phyloP scores from a whole-genome alignment of 2,113 vertebrate genomes.

The Ramphastos sulfuratus region DNA sequence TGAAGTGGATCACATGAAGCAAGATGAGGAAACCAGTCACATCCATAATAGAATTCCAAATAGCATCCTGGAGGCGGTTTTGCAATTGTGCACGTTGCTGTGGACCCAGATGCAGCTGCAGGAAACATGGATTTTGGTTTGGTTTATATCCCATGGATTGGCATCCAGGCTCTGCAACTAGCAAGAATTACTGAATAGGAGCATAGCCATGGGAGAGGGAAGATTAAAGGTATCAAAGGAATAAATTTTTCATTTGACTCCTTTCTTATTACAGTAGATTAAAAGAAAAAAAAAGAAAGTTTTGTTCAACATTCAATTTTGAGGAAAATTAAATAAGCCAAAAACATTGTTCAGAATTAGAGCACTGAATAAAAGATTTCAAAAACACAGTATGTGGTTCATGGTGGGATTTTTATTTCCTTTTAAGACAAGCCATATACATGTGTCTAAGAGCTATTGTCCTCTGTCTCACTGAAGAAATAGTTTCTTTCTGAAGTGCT shows the following conservation, averaged over 20 bases:
- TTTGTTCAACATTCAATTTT: slow-evolving; percentile 64
- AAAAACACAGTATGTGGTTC: slow-evolving; percentile 63
- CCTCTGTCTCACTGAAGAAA: slow-evolving; percentile 52
- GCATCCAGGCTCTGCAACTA: neutral
- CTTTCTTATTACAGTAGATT: slow-evolving; percentile 68
- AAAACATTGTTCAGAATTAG: slow-evolving; percentile 70
- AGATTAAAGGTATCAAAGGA: slow-evolving; percentile 68
- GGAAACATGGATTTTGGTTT: slow-evolving; percentile 38
- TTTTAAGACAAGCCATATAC: slow-evolving; percentile 58
- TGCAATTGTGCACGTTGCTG: slow-evolving; percentile 7
- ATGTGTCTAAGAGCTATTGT: slow-evolving; percentile 58
- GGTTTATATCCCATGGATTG: slow-evolving; percentile 35
- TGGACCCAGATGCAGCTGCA: slow-evolving; percentile 20
- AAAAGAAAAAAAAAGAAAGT: slow-evolving; percentile 32
- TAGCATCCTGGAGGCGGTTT: slow-evolving; percentile 12
- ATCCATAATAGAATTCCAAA: neutral
- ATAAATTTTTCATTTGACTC: slow-evolving; percentile 58
- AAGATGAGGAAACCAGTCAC: slow-evolving; percentile 20
- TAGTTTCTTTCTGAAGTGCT: slow-evolving; percentile 41
- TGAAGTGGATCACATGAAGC: neutral
- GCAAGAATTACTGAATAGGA: slow-evolving; percentile 47
- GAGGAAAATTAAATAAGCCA: slow-evolving; percentile 64
- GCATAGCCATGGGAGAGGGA: slow-evolving; percentile 57
- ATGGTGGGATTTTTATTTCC: slow-evolving; percentile 45
- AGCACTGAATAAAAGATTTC: slow-evolving; percentile 57